Evolutionary conservation across 2,888 invertebrate species (phyloP), one percentile per base, ranked within the genome.

Genomic region (Mallateleia sp.): DNA sequence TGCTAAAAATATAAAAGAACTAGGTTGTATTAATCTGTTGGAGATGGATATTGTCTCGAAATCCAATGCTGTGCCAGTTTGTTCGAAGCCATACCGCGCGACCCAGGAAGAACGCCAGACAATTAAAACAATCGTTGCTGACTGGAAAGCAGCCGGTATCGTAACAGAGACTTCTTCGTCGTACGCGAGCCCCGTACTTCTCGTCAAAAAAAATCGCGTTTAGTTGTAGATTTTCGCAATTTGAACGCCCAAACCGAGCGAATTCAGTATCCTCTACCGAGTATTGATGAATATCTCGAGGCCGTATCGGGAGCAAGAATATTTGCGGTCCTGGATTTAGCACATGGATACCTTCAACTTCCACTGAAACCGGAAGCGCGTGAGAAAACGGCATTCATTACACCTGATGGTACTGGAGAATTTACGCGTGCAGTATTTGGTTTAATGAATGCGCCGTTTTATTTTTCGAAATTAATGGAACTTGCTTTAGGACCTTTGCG

Each of bases 181-280:
- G 11, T 56, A 56, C 28, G 25, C 54, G n/a, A 56, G 54, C 28
- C 54, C 54, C 54, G 54, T 56, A 9, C n/a, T 56, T 2, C 22
- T 89, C 9, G 81, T 89, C 3, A 38, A 56, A 56, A 56, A 56
- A n/a, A 56, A 56, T 78, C 84, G 5, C 85, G 89, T 15, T 45
- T 89, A 6, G 89, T 86, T 8, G 80, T 86, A 9, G 89, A 90
- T 62, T 90, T 87, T 28, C 71, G 88, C 7, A 32, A 52, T n/a
- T 54, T 87, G 5, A 89, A 88, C 24, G 82, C 72, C 0, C 75
- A 79, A 11, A 88, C 88, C 4, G 82, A 87, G 28, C 34, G 85
- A 8, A 64, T 85, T 0, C 52, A 85, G 9, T 87, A 58, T 22
- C 81, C 83, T 0, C 25, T 86, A 15, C 87, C 87, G 0, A 79